phyloP scores from a whole-genome alignment of 2,888 invertebrate genomes.

The Ochlodes sylvanus region DNA sequence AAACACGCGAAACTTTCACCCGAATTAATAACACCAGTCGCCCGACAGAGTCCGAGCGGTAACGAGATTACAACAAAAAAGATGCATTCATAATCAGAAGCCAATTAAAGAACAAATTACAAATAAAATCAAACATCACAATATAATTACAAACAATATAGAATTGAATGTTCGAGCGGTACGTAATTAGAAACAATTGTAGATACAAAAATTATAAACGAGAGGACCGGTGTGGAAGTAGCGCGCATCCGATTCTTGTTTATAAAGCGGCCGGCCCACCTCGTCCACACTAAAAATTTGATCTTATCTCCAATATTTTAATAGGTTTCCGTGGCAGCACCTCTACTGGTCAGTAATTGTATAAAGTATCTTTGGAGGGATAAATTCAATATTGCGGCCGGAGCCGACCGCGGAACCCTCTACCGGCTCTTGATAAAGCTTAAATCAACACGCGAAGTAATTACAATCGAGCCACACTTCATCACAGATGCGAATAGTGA shows the following conservation, averaged over 20 bases:
- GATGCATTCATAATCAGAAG: conserved; percentile 70
- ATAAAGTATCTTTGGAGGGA: conserved; percentile 61
- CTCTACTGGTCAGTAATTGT: conserved; percentile 75
- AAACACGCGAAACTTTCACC: conserved; percentile 41
- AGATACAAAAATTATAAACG: conserved; percentile 74
- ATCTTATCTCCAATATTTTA: conserved; percentile 83
- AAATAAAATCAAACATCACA: conserved; percentile 70
- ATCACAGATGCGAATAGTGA: conserved; percentile 81
- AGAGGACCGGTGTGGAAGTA: conserved; percentile 68
- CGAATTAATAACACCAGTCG: conserved; percentile 44
- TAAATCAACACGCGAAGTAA: conserved; percentile 83
- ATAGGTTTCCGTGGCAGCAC: conserved; percentile 82
- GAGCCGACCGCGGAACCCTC: conserved; percentile 57
- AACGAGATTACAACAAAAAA: conserved; percentile 53
- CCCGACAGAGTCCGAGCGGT: conserved; percentile 43
- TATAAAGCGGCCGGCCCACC: conserved; percentile 76
- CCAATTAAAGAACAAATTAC: conserved; percentile 77
- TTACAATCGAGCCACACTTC: conserved; percentile 80
- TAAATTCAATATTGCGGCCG: conserved; percentile 74
- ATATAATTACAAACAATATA: conserved; percentile 77
- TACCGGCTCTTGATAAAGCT: conserved; percentile 74
- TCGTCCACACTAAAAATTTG: conserved; percentile 77
- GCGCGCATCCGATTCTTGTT: conserved; percentile 72
- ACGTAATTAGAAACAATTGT: conserved; percentile 82
- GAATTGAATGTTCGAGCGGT: conserved; percentile 79